These are phyloP conservation scores for Drosophila melanocephala DNA, from an alignment of 2,888 invertebrate species.

Conservation along the genomic window DNA sequence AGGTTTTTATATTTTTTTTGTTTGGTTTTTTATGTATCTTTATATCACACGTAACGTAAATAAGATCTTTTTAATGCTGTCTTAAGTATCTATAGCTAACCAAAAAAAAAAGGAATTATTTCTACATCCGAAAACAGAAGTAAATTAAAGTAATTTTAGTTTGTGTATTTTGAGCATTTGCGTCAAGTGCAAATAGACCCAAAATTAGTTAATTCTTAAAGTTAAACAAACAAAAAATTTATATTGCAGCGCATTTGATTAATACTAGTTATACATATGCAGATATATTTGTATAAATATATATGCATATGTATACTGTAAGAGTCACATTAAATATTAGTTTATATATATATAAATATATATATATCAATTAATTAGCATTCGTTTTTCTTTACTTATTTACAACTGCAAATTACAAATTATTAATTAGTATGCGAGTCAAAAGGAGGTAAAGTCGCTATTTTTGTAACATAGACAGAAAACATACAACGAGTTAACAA, in stretches of 20 bases:
- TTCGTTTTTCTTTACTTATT: constrained; percentile 51
- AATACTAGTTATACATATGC: constrained; percentile 56
- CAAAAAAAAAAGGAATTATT: constrained; percentile 49
- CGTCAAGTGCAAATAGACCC: constrained; percentile 40
- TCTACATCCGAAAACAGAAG: constrained; percentile 61
- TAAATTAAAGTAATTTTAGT: constrained; percentile 41
- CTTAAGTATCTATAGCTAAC: constrained; percentile 71
- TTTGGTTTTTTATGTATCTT: constrained; percentile 68
- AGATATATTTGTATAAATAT: constrained; percentile 28
- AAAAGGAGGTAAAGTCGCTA: constrained; percentile 52
- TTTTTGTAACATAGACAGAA: constrained; percentile 55
- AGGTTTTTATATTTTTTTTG: constrained; percentile 74
- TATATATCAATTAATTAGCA: constrained; percentile 31
- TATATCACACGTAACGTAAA: constrained; percentile 83
- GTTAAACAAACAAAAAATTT: constrained; percentile 40
- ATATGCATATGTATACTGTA: constrained; percentile 48
- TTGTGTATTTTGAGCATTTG: constrained; percentile 54
- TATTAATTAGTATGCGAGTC: constrained; percentile 61
- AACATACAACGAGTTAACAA: constrained; percentile 80
- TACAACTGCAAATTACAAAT: constrained; percentile 60
- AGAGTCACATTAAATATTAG: constrained; percentile 63
- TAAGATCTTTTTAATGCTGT: constrained; percentile 76
- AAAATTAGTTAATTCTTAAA: constrained; percentile 50
- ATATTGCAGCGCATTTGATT: constrained; percentile 68
- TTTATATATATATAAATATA: constrained; percentile 34